Conservation (phyloP, 2,888 invertebrate species). For the Xylota segnis region DNA sequence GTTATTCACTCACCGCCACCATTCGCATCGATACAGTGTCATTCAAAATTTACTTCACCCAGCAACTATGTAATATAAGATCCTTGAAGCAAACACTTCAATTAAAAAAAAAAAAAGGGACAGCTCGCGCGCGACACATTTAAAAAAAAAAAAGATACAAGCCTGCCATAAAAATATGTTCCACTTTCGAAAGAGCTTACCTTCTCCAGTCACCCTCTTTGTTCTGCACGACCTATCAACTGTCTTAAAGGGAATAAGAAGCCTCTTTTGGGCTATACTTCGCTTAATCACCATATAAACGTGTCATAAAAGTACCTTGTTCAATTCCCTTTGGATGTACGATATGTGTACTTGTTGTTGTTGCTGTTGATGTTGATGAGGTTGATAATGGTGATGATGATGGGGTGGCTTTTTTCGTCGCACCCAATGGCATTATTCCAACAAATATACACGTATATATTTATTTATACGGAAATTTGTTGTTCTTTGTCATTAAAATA, state of each 20-base stretch:
- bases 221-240: conserved; percentile 5
- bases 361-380: not conserved
- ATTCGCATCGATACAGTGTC: not conserved
- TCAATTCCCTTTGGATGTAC: conserved; percentile 13
- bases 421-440: conserved; percentile 12
- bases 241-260: conserved; percentile 27
- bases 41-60: not conserved
- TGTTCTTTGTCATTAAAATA: conserved; percentile 3
- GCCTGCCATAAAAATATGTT: not conserved
- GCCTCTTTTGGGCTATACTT: conserved; percentile 24
- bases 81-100: not conserved
- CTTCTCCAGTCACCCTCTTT: conserved; percentile 8
- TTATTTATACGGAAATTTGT: not conserved
- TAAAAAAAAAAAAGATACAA: not conserved
- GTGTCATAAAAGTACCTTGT: conserved; percentile 28
- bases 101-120: not conserved
- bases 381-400: no score
- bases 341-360: conserved; percentile 9
- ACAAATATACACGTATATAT: not conserved
- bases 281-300: conserved; percentile 21
- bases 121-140: not conserved
- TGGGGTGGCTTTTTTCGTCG: conserved; percentile 4
- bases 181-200: not conserved
- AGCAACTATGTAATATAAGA: not conserved
- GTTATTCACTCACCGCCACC: not conserved